phyloP scores from a whole-genome alignment of 1,140 invertebrate species.

The Heliconius eleuchia region DNA sequence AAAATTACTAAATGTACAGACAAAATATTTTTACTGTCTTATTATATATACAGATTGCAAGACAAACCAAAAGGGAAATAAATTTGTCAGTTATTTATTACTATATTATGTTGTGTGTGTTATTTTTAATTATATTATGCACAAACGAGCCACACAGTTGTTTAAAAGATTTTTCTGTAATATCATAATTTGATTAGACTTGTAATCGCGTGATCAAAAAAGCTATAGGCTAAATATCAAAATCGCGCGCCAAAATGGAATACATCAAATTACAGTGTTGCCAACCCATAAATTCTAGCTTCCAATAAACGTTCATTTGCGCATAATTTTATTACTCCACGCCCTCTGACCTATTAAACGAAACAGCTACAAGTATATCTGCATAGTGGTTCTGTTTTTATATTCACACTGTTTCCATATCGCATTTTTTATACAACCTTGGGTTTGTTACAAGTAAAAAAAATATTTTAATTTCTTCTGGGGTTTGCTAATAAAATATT shows the following conservation, averaged over 20 bases:
- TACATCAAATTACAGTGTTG: slow-evolving; percentile 13
- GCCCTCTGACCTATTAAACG: slow-evolving; percentile 14
- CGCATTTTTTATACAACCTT: neutral
- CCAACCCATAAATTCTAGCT: slow-evolving; percentile 7
- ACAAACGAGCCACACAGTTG: too few relatives aligned
- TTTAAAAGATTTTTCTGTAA: too few relatives aligned
- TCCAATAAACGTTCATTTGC: slow-evolving; percentile 12
- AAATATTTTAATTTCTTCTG: too few relatives aligned
- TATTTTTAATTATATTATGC: too few relatives aligned
- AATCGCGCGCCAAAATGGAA: slow-evolving; percentile 3
- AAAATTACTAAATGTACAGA: too few relatives aligned
- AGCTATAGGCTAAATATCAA: neutral
- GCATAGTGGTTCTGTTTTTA: neutral
- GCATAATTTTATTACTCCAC: slow-evolving; percentile 14
- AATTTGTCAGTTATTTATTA: too few relatives aligned
- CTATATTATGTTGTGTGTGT: too few relatives aligned
- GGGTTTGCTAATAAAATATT: too few relatives aligned
- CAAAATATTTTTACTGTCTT: too few relatives aligned
- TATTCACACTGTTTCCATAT: neutral
- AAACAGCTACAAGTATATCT: neutral
- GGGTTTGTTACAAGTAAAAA: too few relatives aligned
- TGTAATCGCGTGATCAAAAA: neutral
- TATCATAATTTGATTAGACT: neutral
- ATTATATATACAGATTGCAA: too few relatives aligned
- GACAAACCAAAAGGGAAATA: too few relatives aligned